Evolutionary conservation across 2,113 vertebrate genomes (phyloP).

Genomic region (Thalassoma bifasciatum): DNA sequence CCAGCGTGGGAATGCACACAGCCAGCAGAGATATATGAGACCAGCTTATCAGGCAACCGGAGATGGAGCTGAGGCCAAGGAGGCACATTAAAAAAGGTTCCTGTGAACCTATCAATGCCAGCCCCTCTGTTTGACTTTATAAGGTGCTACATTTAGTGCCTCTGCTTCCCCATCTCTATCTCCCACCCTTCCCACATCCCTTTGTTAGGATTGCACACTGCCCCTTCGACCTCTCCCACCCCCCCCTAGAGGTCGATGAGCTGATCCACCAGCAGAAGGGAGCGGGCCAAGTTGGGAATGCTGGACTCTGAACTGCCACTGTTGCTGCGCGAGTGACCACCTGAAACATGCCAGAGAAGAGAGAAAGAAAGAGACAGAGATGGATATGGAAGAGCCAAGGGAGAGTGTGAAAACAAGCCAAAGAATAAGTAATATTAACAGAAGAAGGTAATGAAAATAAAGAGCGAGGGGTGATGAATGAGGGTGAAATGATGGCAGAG

Average conservation of each 20-base stretch:
- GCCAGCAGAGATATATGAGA: constrained; percentile 68
- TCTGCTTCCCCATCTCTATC: constrained; percentile 49
- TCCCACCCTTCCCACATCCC: constrained; percentile 41
- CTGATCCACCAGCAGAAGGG: constrained; percentile 99
- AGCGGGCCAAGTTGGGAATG: constrained; percentile 99
- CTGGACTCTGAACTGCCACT: constrained; percentile 99
- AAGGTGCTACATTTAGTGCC: constrained; percentile 74
- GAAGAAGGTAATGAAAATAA: constrained; percentile 62
- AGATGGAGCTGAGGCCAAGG: constrained; percentile 71
- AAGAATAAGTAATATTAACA: constrained; percentile 65
- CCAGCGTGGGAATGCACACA: constrained; percentile 50
- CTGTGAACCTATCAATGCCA: constrained; percentile 39
- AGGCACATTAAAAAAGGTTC: constrained; percentile 55
- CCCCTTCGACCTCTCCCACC: constrained; percentile 77
- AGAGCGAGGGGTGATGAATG: constrained; percentile 39
- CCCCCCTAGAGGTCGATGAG: constrained; percentile 99
- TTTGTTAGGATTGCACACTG: constrained; percentile 73
- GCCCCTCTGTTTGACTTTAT: constrained; percentile 56
- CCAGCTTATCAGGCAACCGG: constrained; percentile 70
- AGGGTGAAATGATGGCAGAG: constrained; percentile 53
- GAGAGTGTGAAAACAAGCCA: constrained; percentile 68
- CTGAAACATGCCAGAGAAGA: constrained; percentile 93
- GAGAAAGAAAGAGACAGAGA: constrained; percentile 60
- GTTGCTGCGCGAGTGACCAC: constrained; percentile 99
- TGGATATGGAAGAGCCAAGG: constrained; percentile 70